Evolutionary conservation across 92 coral and sea anemone species (phyloP).

Genomic region (Chrysogorgia sp.): DNA sequence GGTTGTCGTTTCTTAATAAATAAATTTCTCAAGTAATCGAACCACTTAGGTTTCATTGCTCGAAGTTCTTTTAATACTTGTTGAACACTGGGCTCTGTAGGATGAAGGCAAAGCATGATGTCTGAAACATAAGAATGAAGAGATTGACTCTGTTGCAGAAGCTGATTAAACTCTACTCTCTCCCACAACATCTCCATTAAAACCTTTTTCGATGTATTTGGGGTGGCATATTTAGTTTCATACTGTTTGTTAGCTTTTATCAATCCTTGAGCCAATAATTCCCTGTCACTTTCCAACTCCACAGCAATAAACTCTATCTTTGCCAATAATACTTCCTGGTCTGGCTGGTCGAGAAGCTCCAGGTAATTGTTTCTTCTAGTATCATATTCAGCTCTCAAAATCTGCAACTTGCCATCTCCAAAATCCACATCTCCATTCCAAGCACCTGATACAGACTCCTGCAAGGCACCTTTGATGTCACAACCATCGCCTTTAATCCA

Average conservation of each 20-base stretch:
- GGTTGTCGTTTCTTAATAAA: conserved; percentile 29
- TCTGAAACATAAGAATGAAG: conserved; percentile 7
- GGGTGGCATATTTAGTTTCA: conserved; percentile 44
- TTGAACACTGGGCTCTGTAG: not conserved
- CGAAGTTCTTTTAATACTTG: not conserved
- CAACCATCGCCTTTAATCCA: conserved; percentile 43
- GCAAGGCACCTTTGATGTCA: conserved; percentile 43
- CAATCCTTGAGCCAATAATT: conserved; percentile 59
- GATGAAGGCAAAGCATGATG: not conserved
- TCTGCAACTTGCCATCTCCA: conserved; percentile 40
- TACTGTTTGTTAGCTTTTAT: conserved; percentile 36
- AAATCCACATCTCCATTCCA: conserved; percentile 54
- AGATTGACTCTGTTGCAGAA: conserved; percentile 60
- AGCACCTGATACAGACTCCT: conserved; percentile 7
- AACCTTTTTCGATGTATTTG: conserved; percentile 47
- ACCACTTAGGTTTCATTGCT: not conserved
- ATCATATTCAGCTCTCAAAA: conserved; percentile 31
- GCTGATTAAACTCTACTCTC: conserved; percentile 66
- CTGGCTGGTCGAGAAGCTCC: conserved; percentile 16
- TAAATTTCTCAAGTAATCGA: not conserved
- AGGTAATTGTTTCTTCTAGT: not conserved
- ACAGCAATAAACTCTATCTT: not conserved
- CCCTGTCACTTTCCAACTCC: not conserved
- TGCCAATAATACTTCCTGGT: conserved; percentile 6
- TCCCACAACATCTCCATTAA: conserved; percentile 71